phyloP scores from a whole-genome alignment of 2,113 vertebrate genomes.

The Camelus bactrianus region DNA sequence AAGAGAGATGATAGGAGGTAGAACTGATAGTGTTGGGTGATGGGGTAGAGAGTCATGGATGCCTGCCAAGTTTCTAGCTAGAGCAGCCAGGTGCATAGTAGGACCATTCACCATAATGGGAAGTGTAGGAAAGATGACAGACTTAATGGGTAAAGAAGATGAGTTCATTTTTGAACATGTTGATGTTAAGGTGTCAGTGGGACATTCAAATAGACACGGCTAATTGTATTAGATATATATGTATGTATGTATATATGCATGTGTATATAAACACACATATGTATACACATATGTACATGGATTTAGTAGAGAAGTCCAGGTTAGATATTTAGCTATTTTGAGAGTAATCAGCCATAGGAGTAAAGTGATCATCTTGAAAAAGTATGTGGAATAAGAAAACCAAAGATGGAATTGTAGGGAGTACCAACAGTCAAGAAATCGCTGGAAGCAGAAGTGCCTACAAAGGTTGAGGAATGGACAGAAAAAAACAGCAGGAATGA shows the following conservation, averaged over 20 bases:
- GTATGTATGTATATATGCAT: neutral
- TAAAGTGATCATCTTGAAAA: slow-evolving; percentile 37
- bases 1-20: neutral
- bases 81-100: neutral
- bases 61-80: neutral
- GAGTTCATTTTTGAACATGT: slow-evolving; percentile 4
- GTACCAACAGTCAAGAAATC: neutral
- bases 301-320: neutral
- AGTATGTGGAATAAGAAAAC: neutral
- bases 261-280: neutral
- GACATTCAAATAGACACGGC: neutral
- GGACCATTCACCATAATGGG: neutral
- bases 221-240: neutral
- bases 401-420: neutral
- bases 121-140: neutral
- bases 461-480: slow-evolving; percentile 21
- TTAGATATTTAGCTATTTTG: neutral
- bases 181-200: neutral
- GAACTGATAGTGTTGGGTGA: slow-evolving; percentile 20
- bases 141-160: neutral
- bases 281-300: neutral
- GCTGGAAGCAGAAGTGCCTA: neutral
- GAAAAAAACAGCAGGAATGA: neutral
- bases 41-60: neutral
- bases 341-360: neutral